Base-by-base conservation (phyloP, 2,888 invertebrate species). In the Tetragonisca angustula region DNA sequence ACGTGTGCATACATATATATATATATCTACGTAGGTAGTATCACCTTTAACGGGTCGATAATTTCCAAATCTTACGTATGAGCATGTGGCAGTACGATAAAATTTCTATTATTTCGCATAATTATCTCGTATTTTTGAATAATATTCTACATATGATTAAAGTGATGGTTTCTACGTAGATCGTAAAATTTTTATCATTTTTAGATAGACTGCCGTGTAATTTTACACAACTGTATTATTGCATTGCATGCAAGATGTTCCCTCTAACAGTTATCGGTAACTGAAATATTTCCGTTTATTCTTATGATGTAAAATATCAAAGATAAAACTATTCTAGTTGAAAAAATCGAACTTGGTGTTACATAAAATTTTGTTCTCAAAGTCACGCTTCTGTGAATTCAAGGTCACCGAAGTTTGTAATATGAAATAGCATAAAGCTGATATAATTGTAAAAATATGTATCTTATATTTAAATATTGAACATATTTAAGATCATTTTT, bases 31-130 rank as follows among this genome's bases (percentile, higher is more conserved):
- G 17, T 79, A 81, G 49, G 62, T 81, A 73, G 50, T 64, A 62
- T 56, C 71, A 81, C 50, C 79, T 81, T 74, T 74, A 79, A 74
- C 64, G 69, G 72, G 59, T 79, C 73, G 81, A 81, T 73, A 73
- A 79, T 73, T 79, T 73, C 62, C 56, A 68, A 74, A 79, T 73
- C 79, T 73, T 79, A 73, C 79, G 4, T 79, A 61, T 49, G 49
- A 4, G 19, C 54, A 68, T 62, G 0, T 59, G 24, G 27, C 27
- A 70, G 27, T 69, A 32, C 9, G 49, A 15, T 69, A 43, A 15
- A 73, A n/a, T 70, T 62, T 62, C 4, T 76, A 32, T 50, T 50
- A 76, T 70, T 62, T 32, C 19, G 1, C 62, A 52, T 24, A 27
- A 21, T 64, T 64, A 64, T 32, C 21, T 64, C 64, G 36, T 36